Conservation (phyloP, 1,140 invertebrate species). For the Sitodiplosis mosellana region DNA sequence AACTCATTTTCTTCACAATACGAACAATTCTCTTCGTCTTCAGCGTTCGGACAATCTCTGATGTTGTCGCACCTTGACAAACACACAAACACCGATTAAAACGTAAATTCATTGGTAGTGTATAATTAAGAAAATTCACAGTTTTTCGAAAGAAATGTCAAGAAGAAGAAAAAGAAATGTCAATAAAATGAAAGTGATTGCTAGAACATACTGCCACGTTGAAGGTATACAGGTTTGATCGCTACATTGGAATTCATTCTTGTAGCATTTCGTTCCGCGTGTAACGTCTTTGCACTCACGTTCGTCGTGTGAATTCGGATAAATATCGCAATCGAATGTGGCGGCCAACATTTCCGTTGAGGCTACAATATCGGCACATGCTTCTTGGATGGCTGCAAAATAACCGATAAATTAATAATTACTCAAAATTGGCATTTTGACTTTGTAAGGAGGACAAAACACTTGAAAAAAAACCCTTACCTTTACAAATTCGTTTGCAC, state of each 20-base stretch:
- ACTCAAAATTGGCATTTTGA: no score
- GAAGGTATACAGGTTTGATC: constrained; percentile 41
- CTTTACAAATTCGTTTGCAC: constrained; percentile 43
- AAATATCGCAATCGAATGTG: constrained; percentile 37
- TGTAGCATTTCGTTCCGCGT: constrained; percentile 27
- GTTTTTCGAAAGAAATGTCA: not conserved
- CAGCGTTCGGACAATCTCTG: constrained; percentile 39
- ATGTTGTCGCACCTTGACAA: constrained; percentile 38
- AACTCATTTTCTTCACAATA: constrained; percentile 33
- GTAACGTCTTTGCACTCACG: constrained; percentile 25
- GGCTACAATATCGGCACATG: constrained; percentile 37
- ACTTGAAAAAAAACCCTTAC: constrained; percentile 20
- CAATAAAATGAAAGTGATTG: not conserved
- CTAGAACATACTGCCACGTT: constrained; percentile 25
- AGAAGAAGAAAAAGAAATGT: no score
- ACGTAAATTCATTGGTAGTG: no score
- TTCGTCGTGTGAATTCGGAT: constrained; percentile 30
- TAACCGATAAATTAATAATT: not conserved
- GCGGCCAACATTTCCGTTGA: constrained; percentile 28
- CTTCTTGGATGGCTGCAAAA: constrained; percentile 31
- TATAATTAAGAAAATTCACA: no score
- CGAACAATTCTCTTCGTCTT: constrained; percentile 42
- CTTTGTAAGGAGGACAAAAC: not conserved
- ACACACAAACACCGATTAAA: no score
- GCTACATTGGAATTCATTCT: constrained; percentile 37